Conservation (phyloP, 2,888 invertebrate genomes). For the Acronicta leporina region DNA sequence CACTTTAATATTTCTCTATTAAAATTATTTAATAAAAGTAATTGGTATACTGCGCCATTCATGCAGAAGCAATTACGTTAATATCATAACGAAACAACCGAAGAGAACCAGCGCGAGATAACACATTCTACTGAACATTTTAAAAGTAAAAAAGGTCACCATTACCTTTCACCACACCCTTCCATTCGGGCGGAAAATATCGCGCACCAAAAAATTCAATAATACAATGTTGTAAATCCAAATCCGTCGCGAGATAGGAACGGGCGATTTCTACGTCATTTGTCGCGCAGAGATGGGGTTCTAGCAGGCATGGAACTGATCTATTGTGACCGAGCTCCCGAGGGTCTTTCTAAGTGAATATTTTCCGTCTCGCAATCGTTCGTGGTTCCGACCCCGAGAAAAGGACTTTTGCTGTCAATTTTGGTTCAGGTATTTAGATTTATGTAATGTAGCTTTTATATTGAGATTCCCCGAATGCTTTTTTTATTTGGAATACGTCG, state of each 20-base stretch:
- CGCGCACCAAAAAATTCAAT: slow-evolving; percentile 67
- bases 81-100: slow-evolving; percentile 42
- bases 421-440: slow-evolving; percentile 13
- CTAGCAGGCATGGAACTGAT: slow-evolving; percentile 67
- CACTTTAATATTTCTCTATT: too few species aligned
- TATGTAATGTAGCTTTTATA: slow-evolving; percentile 8
- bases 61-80: slow-evolving; percentile 45
- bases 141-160: slow-evolving; percentile 57
- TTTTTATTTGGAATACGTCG: not conserved
- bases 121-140: slow-evolving; percentile 50
- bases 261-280: slow-evolving; percentile 72
- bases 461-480: not conserved
- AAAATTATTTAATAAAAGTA: slow-evolving; percentile 30
- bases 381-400: slow-evolving; percentile 39
- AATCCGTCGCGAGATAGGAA: slow-evolving; percentile 66
- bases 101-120: slow-evolving; percentile 42
- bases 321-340: slow-evolving; percentile 67
- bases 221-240: slow-evolving; percentile 65
- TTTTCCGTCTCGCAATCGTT: slow-evolving; percentile 60
- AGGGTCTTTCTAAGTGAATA: slow-evolving; percentile 71
- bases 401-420: slow-evolving; percentile 19
- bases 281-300: slow-evolving; percentile 68
- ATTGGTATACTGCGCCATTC: slow-evolving; percentile 42
- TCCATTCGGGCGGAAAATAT: slow-evolving; percentile 66
- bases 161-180: slow-evolving; percentile 64